Base-by-base conservation (phyloP, 2,113 vertebrate species). In the Corythoichthys intestinalis region DNA sequence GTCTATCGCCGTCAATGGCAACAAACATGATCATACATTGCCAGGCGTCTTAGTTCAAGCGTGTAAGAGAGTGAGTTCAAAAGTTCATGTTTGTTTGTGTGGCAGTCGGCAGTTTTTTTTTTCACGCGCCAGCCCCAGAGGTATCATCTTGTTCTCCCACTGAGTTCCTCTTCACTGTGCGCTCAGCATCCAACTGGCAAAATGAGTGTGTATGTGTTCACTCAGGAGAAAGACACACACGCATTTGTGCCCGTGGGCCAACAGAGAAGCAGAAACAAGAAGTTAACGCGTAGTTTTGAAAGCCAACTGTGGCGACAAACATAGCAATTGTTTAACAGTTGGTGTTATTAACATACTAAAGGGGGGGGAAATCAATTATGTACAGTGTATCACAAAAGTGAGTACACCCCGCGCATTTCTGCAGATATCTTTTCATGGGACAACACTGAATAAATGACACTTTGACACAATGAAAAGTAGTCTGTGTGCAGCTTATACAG, bases 71-170 rank as follows among this genome's bases (percentile, higher is more conserved):
- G 61, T 57, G 67, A 63, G 61, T 63, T 63, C 41, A 63, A 63
- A 63, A 63, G 61, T 47, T 63, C 61, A 63, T 63, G 61, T 63
- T 63, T 52, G 52, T 10, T 46, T 12, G 12, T 34, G 65, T 72
- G 65, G 20, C 2, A 46, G 46, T 28, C 52, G 54, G 53, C 15
- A n/a, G 47, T 37, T 65, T 61, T 35, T 47, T 62, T 62, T 46
- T 44, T 13, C n/a, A 15, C 68, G 63, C 53, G 38, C 70, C 58
- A 72, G 65, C 59, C 75, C 64, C 76, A 74, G 58, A 75, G 80
- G 74, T 79, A 67, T 85, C 82, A 81, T 83, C 56, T 71, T 75
- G 72, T 79, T 61, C 66, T 78, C 86, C 80, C 10, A 58, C 80
- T 75, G 87, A 20, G 78, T 54, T 48, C 54, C 73, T 81, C 73